These are phyloP conservation scores for Fistularia commersonii DNA, from an alignment of 2,797 vertebrate genomes.

Conservation along the genomic window DNA sequence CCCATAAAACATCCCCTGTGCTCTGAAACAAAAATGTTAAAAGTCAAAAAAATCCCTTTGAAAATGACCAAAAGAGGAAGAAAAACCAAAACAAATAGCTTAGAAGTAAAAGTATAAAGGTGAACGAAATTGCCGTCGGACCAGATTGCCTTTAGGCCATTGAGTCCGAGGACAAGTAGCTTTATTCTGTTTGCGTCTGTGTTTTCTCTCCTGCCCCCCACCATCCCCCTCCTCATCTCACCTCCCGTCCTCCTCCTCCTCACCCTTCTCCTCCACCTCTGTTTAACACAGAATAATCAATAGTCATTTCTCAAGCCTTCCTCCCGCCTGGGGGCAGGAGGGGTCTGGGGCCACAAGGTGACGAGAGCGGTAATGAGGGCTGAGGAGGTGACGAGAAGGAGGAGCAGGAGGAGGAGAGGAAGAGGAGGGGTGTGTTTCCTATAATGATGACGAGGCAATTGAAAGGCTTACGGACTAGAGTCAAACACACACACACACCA, in stretches of 20 bases:
- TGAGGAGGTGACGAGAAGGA: slow-evolving; percentile 12
- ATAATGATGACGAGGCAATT: neutral
- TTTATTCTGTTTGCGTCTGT: neutral
- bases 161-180: no score
- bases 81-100: no score
- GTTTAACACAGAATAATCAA: slow-evolving; percentile 65
- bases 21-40: no score
- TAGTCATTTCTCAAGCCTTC: slow-evolving; percentile 60
- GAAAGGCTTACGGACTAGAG: no score
- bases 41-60: no score
- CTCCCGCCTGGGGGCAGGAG: slow-evolving; percentile 41
- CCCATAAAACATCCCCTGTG: no score
- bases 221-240: no score
- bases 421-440: neutral
- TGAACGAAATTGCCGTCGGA: no score
- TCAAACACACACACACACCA: neutral
- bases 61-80: no score
- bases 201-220: slow-evolving; percentile 5
- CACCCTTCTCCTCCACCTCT: slow-evolving; percentile 17
- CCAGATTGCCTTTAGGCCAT: no score
- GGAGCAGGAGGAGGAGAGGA: no score
- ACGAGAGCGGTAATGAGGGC: slow-evolving; percentile 37
- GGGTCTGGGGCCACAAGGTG: slow-evolving; percentile 42
- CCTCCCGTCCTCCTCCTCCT: neutral
- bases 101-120: no score